These are phyloP conservation scores for Drosophila demipolita DNA, from an alignment of 2,888 invertebrate species.

Conservation along the genomic window DNA sequence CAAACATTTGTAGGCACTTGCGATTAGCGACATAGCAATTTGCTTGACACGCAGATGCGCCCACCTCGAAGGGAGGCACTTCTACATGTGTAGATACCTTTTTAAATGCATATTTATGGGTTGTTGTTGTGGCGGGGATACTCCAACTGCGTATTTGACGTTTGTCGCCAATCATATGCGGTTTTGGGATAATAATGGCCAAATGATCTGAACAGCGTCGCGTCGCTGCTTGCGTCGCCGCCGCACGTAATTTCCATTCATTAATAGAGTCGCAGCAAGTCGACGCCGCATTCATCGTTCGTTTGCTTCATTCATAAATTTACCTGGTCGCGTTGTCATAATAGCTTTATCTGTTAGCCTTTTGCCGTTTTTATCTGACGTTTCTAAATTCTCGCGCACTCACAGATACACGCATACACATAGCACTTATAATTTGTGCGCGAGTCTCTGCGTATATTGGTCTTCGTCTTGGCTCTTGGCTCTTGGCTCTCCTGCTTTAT, in stretches of 20 bases:
- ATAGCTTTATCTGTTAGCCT: slow-evolving; percentile 73
- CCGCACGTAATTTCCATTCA: slow-evolving; percentile 80
- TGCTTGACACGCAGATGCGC: slow-evolving; percentile 47
- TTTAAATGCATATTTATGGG: background rate
- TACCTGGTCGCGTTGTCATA: slow-evolving; percentile 76
- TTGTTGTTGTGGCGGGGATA: slow-evolving; percentile 16
- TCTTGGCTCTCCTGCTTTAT: slow-evolving; percentile 49
- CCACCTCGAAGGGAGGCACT: slow-evolving; percentile 29
- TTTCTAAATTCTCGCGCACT: slow-evolving; percentile 30
- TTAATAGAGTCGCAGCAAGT: slow-evolving; percentile 66
- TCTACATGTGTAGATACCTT: background rate
- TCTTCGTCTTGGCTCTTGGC: slow-evolving; percentile 6
- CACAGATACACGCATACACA: slow-evolving; percentile 7
- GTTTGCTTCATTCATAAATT: slow-evolving; percentile 73
- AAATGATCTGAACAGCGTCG: slow-evolving; percentile 69
- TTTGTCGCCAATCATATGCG: slow-evolving; percentile 81
- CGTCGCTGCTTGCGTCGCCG: slow-evolving; percentile 35
- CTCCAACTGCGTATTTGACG: slow-evolving; percentile 27
- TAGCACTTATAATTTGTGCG: slow-evolving; percentile 35
- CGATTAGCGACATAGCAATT: slow-evolving; percentile 32
- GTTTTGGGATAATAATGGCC: slow-evolving; percentile 80
- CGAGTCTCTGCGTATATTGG: slow-evolving; percentile 2
- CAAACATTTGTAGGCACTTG: slow-evolving; percentile 38
- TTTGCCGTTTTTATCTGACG: slow-evolving; percentile 42
- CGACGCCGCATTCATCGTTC: slow-evolving; percentile 44